Evolutionary conservation across 2,888 invertebrate genomes (phyloP), one percentile per base, ranked within the genome.

Genomic region (Pseudoips prasinana): DNA sequence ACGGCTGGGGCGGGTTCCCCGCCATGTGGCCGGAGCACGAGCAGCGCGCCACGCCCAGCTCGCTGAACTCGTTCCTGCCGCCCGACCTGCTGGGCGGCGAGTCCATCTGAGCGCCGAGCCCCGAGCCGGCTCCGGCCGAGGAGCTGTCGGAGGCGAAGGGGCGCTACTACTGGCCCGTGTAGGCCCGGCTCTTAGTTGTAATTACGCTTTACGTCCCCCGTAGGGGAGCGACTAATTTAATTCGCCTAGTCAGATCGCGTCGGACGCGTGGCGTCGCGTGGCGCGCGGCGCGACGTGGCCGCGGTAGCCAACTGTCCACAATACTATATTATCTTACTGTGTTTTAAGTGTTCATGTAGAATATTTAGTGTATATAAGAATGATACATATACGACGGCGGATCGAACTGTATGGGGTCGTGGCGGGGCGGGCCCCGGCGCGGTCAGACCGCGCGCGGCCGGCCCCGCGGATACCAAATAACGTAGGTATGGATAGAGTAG

Each of bases 21-120:
- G 89, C 86, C 43, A 85, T 94, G 58, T 95, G 95, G 95, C 92
- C 64, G 56, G 91, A 91, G 64, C 94, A 94, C 81, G 93, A 94
- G 67, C 94, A 95, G 77, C 92, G 95, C 49, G 93, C 94, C 65
- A 95, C 95, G 51, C 95, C 95, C 46, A 95, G 95, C 64, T 94
- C 94, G 67, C 92, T 96, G 72, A 95, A 95, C 90, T 94, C 95
- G 64, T 95, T 94, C 91, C 92, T 96, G 85, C 96, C 96, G 67
- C 95, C 94, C 61, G 95, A 96, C 85, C 92, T 96, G 73, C 92
- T 96, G 80, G 95, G 95, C 83, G 94, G 94, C 73, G 95, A 95
- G 92, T 93, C 94, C 74, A 94, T 95, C 92, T 95, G 93, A 72
- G 51, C 22, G 11, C 10, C 10, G 20, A 28, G n/a, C 29, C 17